A percentile compares a stretch with the other conserved stretches of the same genome.
Evolutionary conservation across 1,140 invertebrate genomes (phyloP).

Genomic region (Pararge aegeria): DNA sequence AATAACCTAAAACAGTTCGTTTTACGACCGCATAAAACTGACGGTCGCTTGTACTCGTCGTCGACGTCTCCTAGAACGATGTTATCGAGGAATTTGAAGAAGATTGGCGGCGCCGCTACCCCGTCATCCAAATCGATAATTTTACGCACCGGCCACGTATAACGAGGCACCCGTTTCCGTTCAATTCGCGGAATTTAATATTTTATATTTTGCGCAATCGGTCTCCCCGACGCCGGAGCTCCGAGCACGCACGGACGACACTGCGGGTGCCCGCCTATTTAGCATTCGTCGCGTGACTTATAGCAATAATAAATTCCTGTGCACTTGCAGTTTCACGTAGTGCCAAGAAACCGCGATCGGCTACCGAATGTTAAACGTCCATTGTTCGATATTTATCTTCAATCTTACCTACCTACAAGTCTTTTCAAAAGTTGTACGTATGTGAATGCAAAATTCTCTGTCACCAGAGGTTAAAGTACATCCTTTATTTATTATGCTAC

Average conservation of each 20-base stretch:
- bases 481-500: conserved; percentile 27
- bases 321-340: conserved; percentile 74
- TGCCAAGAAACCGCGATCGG: conserved; percentile 66
- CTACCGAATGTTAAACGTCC: conserved; percentile 66
- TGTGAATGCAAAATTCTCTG: background rate
- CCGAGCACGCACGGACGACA: conserved; percentile 45
- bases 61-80: conserved; percentile 42
- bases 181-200: conserved; percentile 62
- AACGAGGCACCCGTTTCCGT: conserved; percentile 69
- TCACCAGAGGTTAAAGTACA: conserved; percentile 5
- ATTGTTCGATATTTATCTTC: conserved; percentile 47
- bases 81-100: conserved; percentile 49
- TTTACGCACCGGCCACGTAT: conserved; percentile 63
- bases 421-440: background rate
- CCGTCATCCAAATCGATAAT: conserved; percentile 62
- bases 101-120: conserved; percentile 36
- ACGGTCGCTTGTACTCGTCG: background rate
- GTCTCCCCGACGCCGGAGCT: conserved; percentile 41
- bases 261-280: conserved; percentile 39
- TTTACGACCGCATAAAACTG: background rate
- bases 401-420: conserved; percentile 18
- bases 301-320: conserved; percentile 73
- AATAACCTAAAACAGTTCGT: background rate
- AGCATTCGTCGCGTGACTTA: conserved; percentile 62
- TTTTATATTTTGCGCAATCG: conserved; percentile 73